Conservation (phyloP, 2,888 invertebrate genomes). For the Arrhopalites spinosus region DNA sequence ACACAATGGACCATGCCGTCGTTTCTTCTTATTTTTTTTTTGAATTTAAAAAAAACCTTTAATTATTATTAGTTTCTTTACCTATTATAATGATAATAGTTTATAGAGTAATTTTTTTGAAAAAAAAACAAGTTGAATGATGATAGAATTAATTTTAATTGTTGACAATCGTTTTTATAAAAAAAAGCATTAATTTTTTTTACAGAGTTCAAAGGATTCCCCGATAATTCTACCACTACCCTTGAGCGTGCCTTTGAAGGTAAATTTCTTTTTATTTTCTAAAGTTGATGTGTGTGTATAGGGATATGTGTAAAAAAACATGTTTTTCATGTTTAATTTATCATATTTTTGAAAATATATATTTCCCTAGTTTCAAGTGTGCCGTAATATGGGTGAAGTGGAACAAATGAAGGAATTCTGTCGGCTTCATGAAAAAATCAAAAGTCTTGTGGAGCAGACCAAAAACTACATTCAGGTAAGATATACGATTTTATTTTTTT, state of each 20-base stretch:
- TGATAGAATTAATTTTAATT: neutral
- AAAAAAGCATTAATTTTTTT: neutral
- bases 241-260: slow-evolving; percentile 50
- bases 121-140: neutral
- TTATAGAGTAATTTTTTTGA: neutral
- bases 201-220: slow-evolving; percentile 52
- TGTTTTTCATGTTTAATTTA: neutral
- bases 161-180: slow-evolving; percentile 3
- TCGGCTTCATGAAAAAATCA: slow-evolving; percentile 48
- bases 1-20: neutral
- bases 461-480: slow-evolving; percentile 53
- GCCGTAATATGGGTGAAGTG: slow-evolving; percentile 49
- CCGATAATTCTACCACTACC: slow-evolving; percentile 50
- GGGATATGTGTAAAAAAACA: neutral
- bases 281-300: neutral
- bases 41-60: too few relatives aligned
- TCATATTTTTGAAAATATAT: neutral
- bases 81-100: neutral
- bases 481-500: neutral
- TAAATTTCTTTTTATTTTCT: neutral
- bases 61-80: too few relatives aligned
- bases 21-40: neutral
- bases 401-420: slow-evolving; percentile 51
- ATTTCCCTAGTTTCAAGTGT: slow-evolving; percentile 44
- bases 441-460: slow-evolving; percentile 42